These are phyloP conservation scores for Colius striatus DNA, from an alignment of 2,113 vertebrate genomes.

Conservation along the genomic window DNA sequence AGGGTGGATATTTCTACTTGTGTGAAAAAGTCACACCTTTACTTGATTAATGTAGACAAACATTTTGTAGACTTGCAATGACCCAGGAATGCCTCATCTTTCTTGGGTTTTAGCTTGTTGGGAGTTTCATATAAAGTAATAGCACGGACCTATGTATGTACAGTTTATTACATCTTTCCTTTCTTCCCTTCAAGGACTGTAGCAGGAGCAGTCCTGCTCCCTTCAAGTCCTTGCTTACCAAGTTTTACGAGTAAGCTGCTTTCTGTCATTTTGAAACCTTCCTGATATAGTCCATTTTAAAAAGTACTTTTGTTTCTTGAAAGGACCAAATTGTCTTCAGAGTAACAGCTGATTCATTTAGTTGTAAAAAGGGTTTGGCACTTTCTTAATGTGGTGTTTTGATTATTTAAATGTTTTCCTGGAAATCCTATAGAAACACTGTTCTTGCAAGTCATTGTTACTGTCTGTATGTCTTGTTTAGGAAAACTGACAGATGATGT, in stretches of 20 bases:
- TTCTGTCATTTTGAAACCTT: not conserved
- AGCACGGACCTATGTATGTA: not conserved
- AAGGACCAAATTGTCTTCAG: not conserved
- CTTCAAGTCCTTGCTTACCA: not conserved
- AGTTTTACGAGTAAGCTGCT: not conserved
- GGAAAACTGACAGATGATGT: constrained; percentile 89
- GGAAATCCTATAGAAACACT: not conserved
- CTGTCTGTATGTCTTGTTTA: constrained; percentile 38
- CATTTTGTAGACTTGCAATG: not conserved
- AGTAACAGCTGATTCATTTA: not conserved
- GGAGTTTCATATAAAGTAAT: not conserved
- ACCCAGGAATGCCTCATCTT: not conserved
- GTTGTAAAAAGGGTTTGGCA: not conserved
- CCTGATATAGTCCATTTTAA: not conserved
- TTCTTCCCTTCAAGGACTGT: not conserved
- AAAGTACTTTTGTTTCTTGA: not conserved
- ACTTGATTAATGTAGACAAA: not conserved
- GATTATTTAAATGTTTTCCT: not conserved
- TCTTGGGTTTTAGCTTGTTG: not conserved
- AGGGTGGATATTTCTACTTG: not conserved
- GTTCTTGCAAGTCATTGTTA: not conserved
- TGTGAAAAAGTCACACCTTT: not conserved
- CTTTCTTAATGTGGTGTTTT: not conserved
- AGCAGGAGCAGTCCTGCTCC: not conserved
- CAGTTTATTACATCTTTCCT: not conserved